Evolutionary conservation across 2,797 vertebrate species (phyloP).

Genomic region (Mormyrus hasselquistii): DNA sequence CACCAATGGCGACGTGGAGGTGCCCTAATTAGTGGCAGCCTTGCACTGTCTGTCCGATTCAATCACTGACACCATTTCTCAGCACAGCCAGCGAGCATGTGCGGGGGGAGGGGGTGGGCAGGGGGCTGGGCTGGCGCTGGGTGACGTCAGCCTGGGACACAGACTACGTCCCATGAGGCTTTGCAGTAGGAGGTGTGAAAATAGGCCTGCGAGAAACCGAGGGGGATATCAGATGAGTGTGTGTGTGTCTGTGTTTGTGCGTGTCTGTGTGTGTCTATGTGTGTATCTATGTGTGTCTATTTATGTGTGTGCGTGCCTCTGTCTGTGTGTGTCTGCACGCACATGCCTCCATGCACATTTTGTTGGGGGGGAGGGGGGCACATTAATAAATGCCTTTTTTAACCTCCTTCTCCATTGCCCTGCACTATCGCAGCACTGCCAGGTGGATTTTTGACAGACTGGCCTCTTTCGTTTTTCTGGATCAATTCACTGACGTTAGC

Average conservation of each 20-base stretch:
- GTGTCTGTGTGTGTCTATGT: neutral
- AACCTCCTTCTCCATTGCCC: neutral
- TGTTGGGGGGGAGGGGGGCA: neutral
- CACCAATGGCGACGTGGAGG: slow-evolving; percentile 53
- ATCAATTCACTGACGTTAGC: neutral
- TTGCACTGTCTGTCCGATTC: slow-evolving; percentile 57
- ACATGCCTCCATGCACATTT: neutral
- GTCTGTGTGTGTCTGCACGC: neutral
- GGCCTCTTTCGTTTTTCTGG: neutral
- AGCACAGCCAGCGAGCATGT: slow-evolving; percentile 26
- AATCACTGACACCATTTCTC: slow-evolving; percentile 58
- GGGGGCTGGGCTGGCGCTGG: slow-evolving; percentile 48
- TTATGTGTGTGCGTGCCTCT: too few relatives aligned
- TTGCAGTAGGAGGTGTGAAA: slow-evolving; percentile 39
- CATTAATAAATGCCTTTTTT: neutral
- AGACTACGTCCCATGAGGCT: slow-evolving; percentile 43
- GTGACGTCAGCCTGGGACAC: slow-evolving; percentile 51
- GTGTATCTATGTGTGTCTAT: too few relatives aligned
- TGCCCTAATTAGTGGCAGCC: slow-evolving; percentile 56
- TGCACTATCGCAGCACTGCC: neutral
- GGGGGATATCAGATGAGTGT: neutral
- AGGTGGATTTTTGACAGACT: neutral
- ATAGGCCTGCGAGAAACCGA: slow-evolving; percentile 1
- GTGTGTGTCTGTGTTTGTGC: neutral
- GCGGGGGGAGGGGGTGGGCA: neutral